phyloP scores from a whole-genome alignment of 2,797 vertebrate species.

The Petrocephalus sullivani region DNA sequence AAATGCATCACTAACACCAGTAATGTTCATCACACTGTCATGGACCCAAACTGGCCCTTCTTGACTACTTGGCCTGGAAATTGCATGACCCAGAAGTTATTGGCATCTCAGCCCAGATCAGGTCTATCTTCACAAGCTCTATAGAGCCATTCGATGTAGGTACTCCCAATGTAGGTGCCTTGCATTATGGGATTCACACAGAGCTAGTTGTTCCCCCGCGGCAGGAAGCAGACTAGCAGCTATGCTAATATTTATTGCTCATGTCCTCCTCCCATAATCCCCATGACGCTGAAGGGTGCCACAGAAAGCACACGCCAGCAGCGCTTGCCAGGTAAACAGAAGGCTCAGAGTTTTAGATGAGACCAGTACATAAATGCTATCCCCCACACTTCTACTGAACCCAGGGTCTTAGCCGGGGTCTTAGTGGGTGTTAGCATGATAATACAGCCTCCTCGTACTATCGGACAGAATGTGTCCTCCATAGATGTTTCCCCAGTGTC shows the following conservation, averaged over 20 bases:
- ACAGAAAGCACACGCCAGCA: neutral
- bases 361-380: neutral
- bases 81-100: neutral
- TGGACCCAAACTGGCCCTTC: neutral
- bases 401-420: neutral
- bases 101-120: neutral
- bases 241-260: neutral
- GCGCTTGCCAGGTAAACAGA: neutral
- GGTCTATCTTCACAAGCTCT: neutral
- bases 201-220: neutral
- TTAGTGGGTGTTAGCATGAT: neutral
- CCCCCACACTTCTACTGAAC: neutral
- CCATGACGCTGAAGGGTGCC: neutral
- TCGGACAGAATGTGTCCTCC: neutral
- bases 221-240: neutral
- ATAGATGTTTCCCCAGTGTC: neutral
- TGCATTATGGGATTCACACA: neutral
- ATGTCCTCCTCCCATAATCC: neutral
- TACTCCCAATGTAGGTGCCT: neutral
- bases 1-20: neutral
- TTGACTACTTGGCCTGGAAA: neutral
- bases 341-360: neutral
- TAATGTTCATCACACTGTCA: neutral
- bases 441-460: neutral
- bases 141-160: neutral